Base-by-base conservation (phyloP, 1,140 invertebrate species). In the Pogonus chalceus region DNA sequence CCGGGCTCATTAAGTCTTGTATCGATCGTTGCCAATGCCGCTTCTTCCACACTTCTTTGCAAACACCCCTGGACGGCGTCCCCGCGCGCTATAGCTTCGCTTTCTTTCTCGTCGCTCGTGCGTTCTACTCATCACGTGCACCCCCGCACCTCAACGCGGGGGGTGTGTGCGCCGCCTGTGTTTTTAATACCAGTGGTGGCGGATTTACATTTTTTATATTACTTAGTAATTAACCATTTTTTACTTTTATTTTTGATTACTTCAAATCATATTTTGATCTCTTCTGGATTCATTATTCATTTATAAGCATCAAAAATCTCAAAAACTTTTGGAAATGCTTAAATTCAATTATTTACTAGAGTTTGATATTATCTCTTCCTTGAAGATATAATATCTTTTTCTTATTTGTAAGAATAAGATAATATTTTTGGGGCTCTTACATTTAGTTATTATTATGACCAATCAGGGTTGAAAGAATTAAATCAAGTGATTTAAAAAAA, bases 1-100 rank as follows among this genome's bases (percentile, higher is more conserved):
- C 60, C 53, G 55, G 56, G 60, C 60, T 62, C 60, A 62, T 62
- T 62, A 62, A 62, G 60, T 60, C 60, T 62, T 62, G 60, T 62
- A 62, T 62, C 60, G 60, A 62, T 62, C 60, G 53, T 47, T 20
- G 35, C 49, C 54, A 50, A 56, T 49, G 56, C 56, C 18, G 9
- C 58, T 59, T 62, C 60, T 60, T 62, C 60, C 55, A 62, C 58
- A 62, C 57, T 62, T 62, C 60, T 62, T 62, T 43, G 37, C 37
- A 43, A 43, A 43, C 37, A 43, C 37, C 37, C 37, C 37, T 43
- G 37, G 37, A 43, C 37, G 37, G 7, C 37, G 7, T 16, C 18
- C 14, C 37, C 37, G 4, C 26, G 4, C 26, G 26, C 26, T 14
- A 14, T 4, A 7, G 4, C 14, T 14, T 43, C 37, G 9, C 18